A percentile compares a stretch with the other conserved stretches of the same genome.
Conservation (phyloP, 2,797 vertebrate genomes). For the Brachymystax lenok region DNA sequence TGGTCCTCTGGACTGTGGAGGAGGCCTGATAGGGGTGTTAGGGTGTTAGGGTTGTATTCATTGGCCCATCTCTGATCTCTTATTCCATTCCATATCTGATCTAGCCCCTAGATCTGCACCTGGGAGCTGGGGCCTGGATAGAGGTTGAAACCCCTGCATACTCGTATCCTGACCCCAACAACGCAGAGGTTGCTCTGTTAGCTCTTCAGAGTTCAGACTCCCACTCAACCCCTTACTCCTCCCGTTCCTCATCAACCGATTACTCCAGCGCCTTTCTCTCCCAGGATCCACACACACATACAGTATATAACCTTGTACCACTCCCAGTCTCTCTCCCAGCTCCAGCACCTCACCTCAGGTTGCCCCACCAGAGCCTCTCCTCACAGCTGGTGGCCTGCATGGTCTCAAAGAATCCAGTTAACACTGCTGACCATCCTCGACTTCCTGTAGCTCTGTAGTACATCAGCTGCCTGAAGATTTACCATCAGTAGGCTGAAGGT, state of each 20-base stretch:
- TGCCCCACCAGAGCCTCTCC: background rate
- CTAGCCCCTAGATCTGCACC: conserved; percentile 49
- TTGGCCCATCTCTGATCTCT: conserved; percentile 40
- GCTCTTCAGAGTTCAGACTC: conserved; percentile 23
- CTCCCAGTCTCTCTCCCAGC: background rate
- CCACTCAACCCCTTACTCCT: conserved; percentile 18
- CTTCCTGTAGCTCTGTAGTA: background rate
- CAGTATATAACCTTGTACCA: background rate
- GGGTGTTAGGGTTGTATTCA: conserved; percentile 28
- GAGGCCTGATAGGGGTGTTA: conserved; percentile 22
- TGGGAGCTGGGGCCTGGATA: background rate
- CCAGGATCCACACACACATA: too few relatives aligned
- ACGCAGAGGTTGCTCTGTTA: background rate
- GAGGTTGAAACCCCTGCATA: too few relatives aligned
- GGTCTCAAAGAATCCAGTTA: conserved; percentile 57
- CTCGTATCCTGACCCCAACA: conserved; percentile 11
- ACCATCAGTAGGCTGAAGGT: too few relatives aligned
- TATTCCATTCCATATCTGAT: conserved; percentile 53
- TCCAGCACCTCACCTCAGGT: background rate
- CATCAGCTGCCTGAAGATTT: background rate
- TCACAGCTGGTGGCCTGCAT: conserved; percentile 48
- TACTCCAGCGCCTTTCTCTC: background rate
- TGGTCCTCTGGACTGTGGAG: conserved; percentile 39
- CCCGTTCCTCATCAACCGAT: conserved; percentile 1
- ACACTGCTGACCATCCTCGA: conserved; percentile 55